A percentile compares a stretch with the other conserved stretches of the same genome.
phyloP scores from a whole-genome alignment of 2,888 invertebrate species.

The Acleris laterana region DNA sequence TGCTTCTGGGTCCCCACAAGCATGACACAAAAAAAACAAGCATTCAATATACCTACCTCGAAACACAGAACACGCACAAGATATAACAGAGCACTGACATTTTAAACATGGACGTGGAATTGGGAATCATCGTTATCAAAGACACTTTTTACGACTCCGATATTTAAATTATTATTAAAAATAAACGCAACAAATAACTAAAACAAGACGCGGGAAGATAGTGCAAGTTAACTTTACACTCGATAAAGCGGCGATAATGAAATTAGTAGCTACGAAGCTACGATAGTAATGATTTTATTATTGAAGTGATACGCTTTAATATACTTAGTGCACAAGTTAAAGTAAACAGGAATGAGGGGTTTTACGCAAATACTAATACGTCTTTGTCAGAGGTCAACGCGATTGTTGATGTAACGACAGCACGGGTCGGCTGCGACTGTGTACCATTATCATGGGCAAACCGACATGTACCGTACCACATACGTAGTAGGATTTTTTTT shows the following conservation, averaged over 20 bases:
- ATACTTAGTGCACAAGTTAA: slow-evolving; percentile 27
- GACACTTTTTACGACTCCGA: slow-evolving; percentile 13
- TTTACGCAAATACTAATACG: slow-evolving; percentile 24
- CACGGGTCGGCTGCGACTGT: neutral
- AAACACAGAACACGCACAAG: slow-evolving; percentile 20
- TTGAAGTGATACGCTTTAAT: slow-evolving; percentile 29
- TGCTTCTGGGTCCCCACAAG: slow-evolving; percentile 30
- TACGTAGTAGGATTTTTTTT: no score
- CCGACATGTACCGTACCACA: no score
- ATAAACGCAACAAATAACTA: slow-evolving; percentile 33
- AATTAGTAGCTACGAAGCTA: slow-evolving; percentile 28
- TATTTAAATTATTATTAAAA: slow-evolving; percentile 11
- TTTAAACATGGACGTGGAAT: slow-evolving; percentile 14
- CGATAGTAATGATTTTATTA: slow-evolving; percentile 26
- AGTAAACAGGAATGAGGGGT: slow-evolving; percentile 19
- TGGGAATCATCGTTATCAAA: slow-evolving; percentile 18
- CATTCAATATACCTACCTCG: slow-evolving; percentile 9
- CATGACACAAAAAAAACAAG: slow-evolving; percentile 19
- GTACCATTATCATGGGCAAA: neutral
- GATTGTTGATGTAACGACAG: slow-evolving; percentile 9
- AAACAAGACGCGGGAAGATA: slow-evolving; percentile 44
- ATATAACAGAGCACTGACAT: slow-evolving; percentile 9
- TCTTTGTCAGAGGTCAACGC: slow-evolving; percentile 27
- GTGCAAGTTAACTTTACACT: slow-evolving; percentile 39
- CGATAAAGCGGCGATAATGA: slow-evolving; percentile 42